phyloP scores from a whole-genome alignment of 2,113 vertebrate species.

The Muntiacus muntjak region DNA sequence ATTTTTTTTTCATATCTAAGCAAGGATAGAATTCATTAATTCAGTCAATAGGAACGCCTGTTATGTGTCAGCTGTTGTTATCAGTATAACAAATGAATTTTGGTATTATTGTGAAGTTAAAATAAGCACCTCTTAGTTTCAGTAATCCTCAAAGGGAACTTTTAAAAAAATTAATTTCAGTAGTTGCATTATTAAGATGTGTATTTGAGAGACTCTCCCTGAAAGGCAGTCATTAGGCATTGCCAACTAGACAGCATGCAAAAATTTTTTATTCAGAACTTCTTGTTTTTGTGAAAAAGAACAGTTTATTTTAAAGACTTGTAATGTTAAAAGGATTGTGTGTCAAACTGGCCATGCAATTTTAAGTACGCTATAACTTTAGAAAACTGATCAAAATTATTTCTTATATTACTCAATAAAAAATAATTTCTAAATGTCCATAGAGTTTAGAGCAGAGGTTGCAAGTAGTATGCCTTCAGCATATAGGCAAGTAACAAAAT shows the following conservation, averaged over 20 bases:
- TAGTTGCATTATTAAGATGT: not conserved
- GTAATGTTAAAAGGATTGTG: not conserved
- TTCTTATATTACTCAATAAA: not conserved
- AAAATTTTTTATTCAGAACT: not conserved
- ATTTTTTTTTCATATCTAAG: not conserved
- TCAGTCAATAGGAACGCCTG: not conserved
- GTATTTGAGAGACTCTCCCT: not conserved
- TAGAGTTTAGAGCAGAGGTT: not conserved
- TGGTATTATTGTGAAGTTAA: not conserved
- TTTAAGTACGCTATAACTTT: not conserved
- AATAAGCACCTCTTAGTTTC: not conserved
- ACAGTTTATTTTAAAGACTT: not conserved
- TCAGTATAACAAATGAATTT: slow-evolving; percentile 18
- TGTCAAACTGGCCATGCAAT: not conserved
- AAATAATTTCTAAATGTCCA: not conserved
- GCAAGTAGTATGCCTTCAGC: not conserved
- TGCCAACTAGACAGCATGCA: not conserved
- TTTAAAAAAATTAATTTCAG: not conserved
- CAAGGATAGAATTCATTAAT: slow-evolving; percentile 1
- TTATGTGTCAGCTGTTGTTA: not conserved
- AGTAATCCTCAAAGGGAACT: not conserved
- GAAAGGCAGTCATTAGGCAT: not conserved
- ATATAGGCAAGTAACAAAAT: not conserved
- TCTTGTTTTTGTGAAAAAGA: slow-evolving; percentile 18
- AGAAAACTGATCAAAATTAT: slow-evolving; percentile 25